phyloP scores from a whole-genome alignment of 2,113 vertebrate genomes.

The Cyanoramphus novaezelandiae region DNA sequence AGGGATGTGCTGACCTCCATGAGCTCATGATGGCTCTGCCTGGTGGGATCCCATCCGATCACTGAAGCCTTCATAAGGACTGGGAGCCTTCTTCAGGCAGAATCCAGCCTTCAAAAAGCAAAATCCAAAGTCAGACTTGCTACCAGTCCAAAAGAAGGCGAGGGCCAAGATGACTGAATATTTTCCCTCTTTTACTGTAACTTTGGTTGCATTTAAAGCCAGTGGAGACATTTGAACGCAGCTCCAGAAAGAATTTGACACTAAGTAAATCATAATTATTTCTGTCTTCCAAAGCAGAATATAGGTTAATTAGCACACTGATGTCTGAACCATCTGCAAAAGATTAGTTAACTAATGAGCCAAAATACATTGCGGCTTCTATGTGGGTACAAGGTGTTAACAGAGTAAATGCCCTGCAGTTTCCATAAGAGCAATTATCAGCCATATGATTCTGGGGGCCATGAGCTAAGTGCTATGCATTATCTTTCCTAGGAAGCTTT shows the following conservation, averaged over 20 bases:
- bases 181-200: neutral
- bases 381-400: constrained; percentile 22
- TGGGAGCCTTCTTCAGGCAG: constrained; percentile 37
- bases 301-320: constrained; percentile 44
- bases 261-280: constrained; percentile 33
- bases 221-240: neutral
- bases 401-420: neutral
- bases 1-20: neutral
- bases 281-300: constrained; percentile 6
- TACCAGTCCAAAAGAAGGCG: neutral
- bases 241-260: neutral
- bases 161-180: neutral
- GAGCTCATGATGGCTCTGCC: neutral
- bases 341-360: constrained; percentile 54
- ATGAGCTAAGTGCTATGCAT: neutral
- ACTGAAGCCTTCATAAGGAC: constrained; percentile 28
- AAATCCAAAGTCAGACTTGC: constrained; percentile 1
- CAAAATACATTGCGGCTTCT: constrained; percentile 35
- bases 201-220: neutral
- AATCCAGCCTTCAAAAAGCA: constrained; percentile 44
- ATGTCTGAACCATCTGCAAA: constrained; percentile 38
- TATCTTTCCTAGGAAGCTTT: neutral
- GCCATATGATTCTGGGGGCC: neutral
- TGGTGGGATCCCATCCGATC: neutral
- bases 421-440: neutral